Conservation (phyloP, 92 coral and sea anemone species). For the Pocillopora meandrina region DNA sequence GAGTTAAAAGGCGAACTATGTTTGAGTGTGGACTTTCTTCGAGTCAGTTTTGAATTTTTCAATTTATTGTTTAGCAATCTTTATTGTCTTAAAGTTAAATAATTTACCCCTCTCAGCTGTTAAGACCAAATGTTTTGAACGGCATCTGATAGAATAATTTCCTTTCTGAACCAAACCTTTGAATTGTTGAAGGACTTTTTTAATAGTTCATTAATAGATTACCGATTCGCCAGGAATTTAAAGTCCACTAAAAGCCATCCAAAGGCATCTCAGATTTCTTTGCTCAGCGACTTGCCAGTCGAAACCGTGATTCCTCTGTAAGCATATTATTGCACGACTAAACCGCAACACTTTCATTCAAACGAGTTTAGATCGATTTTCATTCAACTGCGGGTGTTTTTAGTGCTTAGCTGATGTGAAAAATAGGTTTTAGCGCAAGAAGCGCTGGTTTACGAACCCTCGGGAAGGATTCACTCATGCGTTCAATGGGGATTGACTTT, state of each 20-base stretch:
- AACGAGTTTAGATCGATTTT: background rate
- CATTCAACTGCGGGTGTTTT: background rate
- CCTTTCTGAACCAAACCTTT: background rate
- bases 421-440: background rate
- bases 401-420: background rate
- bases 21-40: background rate
- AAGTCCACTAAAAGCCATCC: background rate
- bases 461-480: background rate
- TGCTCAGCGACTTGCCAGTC: background rate
- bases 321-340: background rate
- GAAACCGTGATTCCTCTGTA: constrained; percentile 10
- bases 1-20: background rate
- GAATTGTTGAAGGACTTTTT: background rate
- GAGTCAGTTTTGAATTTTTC: background rate
- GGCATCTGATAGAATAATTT: background rate
- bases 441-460: background rate
- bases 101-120: background rate
- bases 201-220: background rate
- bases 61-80: background rate
- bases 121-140: background rate
- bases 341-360: background rate
- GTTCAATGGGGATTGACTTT: constrained; percentile 42
- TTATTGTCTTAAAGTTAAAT: background rate
- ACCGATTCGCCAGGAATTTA: background rate
- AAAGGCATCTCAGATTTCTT: background rate